These are phyloP conservation scores for Drosophila kurseongensis DNA, from an alignment of 1,140 invertebrate species.

Conservation along the genomic window DNA sequence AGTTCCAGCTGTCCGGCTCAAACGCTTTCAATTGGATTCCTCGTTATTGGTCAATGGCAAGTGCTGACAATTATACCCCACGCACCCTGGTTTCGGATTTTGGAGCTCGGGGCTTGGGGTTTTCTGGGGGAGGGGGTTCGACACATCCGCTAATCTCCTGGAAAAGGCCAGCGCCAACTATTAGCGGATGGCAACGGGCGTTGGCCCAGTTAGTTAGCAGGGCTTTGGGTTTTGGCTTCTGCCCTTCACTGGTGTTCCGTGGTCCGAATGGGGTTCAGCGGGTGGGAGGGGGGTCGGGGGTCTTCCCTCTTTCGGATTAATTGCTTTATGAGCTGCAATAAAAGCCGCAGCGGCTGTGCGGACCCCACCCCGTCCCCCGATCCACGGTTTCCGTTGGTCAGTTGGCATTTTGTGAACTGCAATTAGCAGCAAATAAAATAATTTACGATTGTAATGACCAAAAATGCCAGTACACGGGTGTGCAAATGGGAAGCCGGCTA, in stretches of 20 bases:
- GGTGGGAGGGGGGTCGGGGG: not conserved
- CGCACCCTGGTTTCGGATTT: not conserved
- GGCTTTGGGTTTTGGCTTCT: slow-evolving; percentile 23
- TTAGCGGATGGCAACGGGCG: slow-evolving; percentile 37
- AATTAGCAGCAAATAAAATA: slow-evolving; percentile 83
- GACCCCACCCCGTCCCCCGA: not conserved
- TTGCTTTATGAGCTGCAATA: slow-evolving; percentile 80
- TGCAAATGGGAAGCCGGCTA: not conserved
- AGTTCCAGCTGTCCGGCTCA: slow-evolving; percentile 23
- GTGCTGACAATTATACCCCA: slow-evolving; percentile 55
- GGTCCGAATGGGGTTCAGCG: not conserved
- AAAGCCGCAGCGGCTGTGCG: slow-evolving; percentile 37
- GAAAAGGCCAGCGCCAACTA: slow-evolving; percentile 65
- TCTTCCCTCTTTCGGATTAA: slow-evolving; percentile 48
- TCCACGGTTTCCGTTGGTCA: slow-evolving; percentile 1
- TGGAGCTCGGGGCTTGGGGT: not conserved
- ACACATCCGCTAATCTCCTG: slow-evolving; percentile 60
- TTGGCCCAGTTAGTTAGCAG: slow-evolving; percentile 51
- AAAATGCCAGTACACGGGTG: slow-evolving; percentile 38
- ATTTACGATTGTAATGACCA: slow-evolving; percentile 78
- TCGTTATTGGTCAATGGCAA: slow-evolving; percentile 54
- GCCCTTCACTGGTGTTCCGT: not conserved
- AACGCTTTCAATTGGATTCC: slow-evolving; percentile 60
- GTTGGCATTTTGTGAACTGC: slow-evolving; percentile 73
- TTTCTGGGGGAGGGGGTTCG: not conserved